Evolutionary conservation across 92 coral and sea anemone genomes (phyloP).

Genomic region (Zoanthus solanderi): DNA sequence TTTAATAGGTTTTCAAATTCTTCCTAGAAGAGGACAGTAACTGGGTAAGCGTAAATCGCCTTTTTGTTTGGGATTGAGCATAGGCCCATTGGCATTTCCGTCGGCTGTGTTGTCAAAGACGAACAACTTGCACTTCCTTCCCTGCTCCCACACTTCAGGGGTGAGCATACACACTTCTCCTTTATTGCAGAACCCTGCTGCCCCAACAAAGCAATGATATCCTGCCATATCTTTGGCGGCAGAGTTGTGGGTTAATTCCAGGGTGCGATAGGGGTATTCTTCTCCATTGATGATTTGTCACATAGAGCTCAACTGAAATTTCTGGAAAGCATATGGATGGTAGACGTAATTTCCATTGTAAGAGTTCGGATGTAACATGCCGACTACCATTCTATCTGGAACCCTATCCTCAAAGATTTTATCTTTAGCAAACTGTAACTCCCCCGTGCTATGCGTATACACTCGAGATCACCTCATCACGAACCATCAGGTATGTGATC

Average conservation of each 20-base stretch:
- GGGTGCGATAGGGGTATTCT: conserved; percentile 45
- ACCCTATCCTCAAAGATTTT: not conserved
- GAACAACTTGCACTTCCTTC: conserved; percentile 34
- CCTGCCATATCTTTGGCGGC: conserved; percentile 32
- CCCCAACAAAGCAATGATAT: conserved; percentile 38
- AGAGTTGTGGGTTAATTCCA: conserved; percentile 16
- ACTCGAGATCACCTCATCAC: not conserved
- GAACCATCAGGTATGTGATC: not conserved
- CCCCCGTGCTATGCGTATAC: not conserved
- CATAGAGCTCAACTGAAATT: not conserved
- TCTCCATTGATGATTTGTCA: conserved; percentile 47
- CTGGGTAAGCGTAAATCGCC: conserved; percentile 5
- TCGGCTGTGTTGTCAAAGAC: conserved; percentile 47
- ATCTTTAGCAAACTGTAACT: not conserved
- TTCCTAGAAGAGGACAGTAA: not conserved
- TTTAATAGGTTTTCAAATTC: not conserved
- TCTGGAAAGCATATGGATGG: conserved; percentile 18
- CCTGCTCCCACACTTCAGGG: conserved; percentile 26
- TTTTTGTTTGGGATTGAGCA: conserved; percentile 12
- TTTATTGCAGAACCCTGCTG: conserved; percentile 13
- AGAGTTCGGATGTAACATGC: not conserved
- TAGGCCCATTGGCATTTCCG: conserved; percentile 14
- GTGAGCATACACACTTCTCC: not conserved
- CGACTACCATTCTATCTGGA: conserved; percentile 18
- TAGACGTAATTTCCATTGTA: not conserved